phyloP scores from a whole-genome alignment of 2,888 invertebrate species.

The Leptarthrus brevirostris region DNA sequence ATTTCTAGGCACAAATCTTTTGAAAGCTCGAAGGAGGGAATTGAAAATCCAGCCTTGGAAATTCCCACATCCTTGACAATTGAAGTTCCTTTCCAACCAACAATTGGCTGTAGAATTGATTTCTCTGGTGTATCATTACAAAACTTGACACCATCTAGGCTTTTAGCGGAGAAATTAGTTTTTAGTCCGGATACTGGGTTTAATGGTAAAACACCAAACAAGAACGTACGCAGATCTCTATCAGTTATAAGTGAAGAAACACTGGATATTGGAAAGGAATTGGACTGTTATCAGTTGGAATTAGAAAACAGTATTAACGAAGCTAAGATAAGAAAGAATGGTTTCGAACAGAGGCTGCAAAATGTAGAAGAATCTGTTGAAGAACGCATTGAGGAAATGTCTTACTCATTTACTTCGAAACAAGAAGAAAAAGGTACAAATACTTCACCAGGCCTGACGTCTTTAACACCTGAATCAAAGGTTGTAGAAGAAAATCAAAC shows the following conservation, averaged over 20 bases:
- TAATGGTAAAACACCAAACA: conserved; percentile 39
- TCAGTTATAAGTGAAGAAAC: conserved; percentile 64
- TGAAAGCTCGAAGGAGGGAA: conserved; percentile 53
- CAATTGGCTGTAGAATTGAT: conserved; percentile 64
- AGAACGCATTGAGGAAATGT: background rate
- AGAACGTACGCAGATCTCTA: conserved; percentile 56
- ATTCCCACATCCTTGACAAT: conserved; percentile 60
- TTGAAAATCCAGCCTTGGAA: conserved; percentile 58
- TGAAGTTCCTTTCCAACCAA: conserved; percentile 64
- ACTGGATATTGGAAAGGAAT: conserved; percentile 65
- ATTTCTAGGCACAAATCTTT: conserved; percentile 59
- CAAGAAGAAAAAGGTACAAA: background rate
- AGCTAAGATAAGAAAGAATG: conserved; percentile 62
- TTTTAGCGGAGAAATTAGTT: conserved; percentile 64
- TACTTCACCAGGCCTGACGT: background rate
- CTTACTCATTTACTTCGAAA: background rate
- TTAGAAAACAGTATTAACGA: conserved; percentile 67
- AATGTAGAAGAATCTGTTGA: conserved; percentile 7
- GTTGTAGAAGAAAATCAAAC: conserved; percentile 52
- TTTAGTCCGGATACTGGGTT: conserved; percentile 60
- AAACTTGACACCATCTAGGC: conserved; percentile 63
- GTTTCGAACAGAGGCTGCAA: conserved; percentile 29
- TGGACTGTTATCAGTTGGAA: conserved; percentile 66
- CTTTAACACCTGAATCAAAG: background rate
- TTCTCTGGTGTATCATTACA: conserved; percentile 56